Percentiles rank a stretch among this genome's conserved stretches.
Conservation (phyloP, 2,888 invertebrate species). For the Balanococcus diminutus region DNA sequence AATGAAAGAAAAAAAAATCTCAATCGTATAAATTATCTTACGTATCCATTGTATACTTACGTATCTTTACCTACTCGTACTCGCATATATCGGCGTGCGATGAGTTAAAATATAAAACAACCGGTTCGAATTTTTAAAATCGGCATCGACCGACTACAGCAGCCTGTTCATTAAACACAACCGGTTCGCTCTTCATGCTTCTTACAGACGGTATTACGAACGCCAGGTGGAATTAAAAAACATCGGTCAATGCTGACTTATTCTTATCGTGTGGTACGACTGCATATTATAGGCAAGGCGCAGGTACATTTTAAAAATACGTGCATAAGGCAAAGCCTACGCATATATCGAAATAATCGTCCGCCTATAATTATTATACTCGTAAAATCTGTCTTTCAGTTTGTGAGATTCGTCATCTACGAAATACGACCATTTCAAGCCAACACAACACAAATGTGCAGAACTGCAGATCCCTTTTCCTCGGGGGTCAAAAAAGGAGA, state of each 20-base stretch:
- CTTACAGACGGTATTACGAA: conserved; percentile 21
- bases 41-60: neutral
- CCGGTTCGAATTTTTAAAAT: conserved; percentile 32
- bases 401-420: too few relatives aligned
- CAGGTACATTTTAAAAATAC: neutral
- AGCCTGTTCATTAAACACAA: conserved; percentile 16
- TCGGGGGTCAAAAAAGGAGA: too few relatives aligned
- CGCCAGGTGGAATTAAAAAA: conserved; percentile 40
- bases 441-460: too few relatives aligned
- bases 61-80: neutral
- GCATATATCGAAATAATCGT: neutral
- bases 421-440: too few relatives aligned
- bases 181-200: conserved; percentile 21
- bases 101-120: conserved; percentile 29
- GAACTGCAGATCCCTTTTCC: too few relatives aligned
- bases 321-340: too few relatives aligned
- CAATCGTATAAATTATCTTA: conserved; percentile 17
- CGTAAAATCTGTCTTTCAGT: too few relatives aligned
- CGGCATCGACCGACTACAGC: conserved; percentile 13
- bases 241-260: conserved; percentile 33
- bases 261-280: neutral
- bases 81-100: neutral
- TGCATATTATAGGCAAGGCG: neutral
- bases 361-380: neutral
- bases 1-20: neutral